phyloP scores from a whole-genome alignment of 37 sponge, comb jelly and placozoan genomes.

The Mnemiopsis leidyi region DNA sequence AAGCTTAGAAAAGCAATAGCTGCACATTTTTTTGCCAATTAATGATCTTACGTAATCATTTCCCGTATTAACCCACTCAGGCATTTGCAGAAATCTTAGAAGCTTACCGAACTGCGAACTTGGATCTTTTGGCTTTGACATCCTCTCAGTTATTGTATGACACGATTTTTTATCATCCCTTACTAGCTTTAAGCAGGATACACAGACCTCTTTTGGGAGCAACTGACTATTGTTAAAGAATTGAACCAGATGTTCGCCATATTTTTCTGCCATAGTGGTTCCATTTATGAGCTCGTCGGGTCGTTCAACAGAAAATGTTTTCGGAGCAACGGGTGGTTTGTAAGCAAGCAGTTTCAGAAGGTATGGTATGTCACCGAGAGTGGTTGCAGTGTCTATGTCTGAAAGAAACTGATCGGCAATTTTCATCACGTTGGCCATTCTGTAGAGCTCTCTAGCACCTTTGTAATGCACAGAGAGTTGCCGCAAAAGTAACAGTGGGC shows the following conservation, averaged over 20 bases:
- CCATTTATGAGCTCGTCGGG: neutral
- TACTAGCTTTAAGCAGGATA: constrained; percentile 2
- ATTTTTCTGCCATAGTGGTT: neutral
- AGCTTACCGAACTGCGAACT: too few species aligned
- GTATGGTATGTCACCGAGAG: neutral
- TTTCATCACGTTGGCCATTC: neutral
- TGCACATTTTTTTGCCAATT: too few species aligned
- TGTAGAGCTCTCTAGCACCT: neutral
- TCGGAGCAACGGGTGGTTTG: neutral
- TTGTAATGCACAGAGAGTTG: neutral
- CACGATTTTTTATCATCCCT: too few species aligned
- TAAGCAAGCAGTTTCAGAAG: neutral
- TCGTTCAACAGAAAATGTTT: neutral
- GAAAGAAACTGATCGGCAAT: neutral
- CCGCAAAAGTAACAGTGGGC: neutral
- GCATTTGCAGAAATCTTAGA: too few species aligned
- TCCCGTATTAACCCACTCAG: too few species aligned
- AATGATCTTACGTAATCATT: too few species aligned
- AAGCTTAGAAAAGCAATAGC: neutral
- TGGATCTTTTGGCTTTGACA: too few species aligned
- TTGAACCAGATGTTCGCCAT: neutral
- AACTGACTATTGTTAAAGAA: neutral
- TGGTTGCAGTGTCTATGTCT: constrained; percentile 1
- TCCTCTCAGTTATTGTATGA: too few species aligned
- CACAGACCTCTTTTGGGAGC: neutral